Conservation (phyloP, 2,113 vertebrate genomes). For the Myocastor coypus region DNA sequence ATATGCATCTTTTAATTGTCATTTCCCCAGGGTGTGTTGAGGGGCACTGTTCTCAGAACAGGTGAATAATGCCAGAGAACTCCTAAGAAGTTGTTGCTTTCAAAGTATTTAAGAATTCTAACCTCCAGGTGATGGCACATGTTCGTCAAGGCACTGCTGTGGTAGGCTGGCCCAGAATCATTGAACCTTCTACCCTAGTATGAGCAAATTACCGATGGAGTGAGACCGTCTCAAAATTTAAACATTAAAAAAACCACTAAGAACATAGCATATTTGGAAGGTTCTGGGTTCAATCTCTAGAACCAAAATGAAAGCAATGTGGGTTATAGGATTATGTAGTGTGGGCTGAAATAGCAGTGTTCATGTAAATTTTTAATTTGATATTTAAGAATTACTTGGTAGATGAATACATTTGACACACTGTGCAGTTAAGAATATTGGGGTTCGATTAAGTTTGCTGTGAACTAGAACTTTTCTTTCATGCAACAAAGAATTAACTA, state of each 20-base stretch:
- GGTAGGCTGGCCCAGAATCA: background rate
- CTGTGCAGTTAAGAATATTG: conserved; percentile 39
- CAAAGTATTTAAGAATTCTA: background rate
- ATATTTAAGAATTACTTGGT: background rate
- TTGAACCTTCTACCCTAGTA: background rate
- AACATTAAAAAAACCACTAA: background rate
- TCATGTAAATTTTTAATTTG: background rate
- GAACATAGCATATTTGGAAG: background rate
- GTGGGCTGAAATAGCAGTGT: background rate
- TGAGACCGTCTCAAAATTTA: background rate
- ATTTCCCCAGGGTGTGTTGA: too few relatives aligned
- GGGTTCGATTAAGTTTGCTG: conserved; percentile 67
- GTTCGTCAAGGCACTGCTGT: background rate
- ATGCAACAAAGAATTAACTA: conserved; percentile 71
- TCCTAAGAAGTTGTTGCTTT: background rate
- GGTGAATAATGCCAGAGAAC: background rate
- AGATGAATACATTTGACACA: conserved; percentile 74
- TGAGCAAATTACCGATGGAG: background rate
- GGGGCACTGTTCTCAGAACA: background rate
- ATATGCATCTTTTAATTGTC: too few relatives aligned
- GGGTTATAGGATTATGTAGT: background rate
- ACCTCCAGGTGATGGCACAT: background rate
- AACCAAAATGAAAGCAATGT: background rate
- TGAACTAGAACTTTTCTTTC: conserved; percentile 49
- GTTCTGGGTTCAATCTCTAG: background rate